These are phyloP conservation scores for Amphiprion clarkii DNA, from an alignment of 2,797 vertebrate genomes.

Conservation along the genomic window DNA sequence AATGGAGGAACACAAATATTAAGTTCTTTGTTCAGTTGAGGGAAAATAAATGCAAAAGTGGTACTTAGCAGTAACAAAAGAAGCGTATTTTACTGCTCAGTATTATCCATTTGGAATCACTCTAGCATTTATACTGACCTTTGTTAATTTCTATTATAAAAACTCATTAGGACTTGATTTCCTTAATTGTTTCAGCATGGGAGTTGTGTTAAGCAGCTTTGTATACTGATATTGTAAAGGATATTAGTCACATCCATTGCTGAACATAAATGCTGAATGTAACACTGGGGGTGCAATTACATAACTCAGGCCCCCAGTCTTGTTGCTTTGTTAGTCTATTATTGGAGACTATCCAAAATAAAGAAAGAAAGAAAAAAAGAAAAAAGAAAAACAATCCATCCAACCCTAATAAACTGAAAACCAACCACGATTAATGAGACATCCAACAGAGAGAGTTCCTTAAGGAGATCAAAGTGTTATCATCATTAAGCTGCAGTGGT, in stretches of 20 bases:
- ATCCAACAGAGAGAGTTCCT: conserved; percentile 74
- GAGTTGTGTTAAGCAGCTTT: conserved; percentile 66
- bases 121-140: conserved; percentile 30
- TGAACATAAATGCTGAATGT: conserved; percentile 57
- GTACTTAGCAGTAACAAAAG: background rate
- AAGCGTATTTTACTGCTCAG: background rate
- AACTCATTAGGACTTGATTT: conserved; percentile 63
- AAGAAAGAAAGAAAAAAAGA: conserved; percentile 79
- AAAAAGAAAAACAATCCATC: conserved; percentile 85
- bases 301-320: conserved; percentile 85
- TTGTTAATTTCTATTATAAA: conserved; percentile 45
- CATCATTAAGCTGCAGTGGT: conserved; percentile 66
- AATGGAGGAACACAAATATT: background rate
- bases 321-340: conserved; percentile 89
- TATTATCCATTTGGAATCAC: conserved; percentile 23
- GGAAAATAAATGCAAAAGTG: background rate
- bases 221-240: conserved; percentile 68
- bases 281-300: conserved; percentile 78
- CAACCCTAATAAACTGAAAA: conserved; percentile 86
- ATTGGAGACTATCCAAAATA: conserved; percentile 89
- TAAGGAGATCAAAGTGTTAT: conserved; percentile 62
- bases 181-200: conserved; percentile 60
- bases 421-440: conserved; percentile 85
- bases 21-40: background rate
- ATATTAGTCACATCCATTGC: conserved; percentile 63